These are phyloP conservation scores for Oryzias woworae DNA, from an alignment of 2,113 vertebrate genomes.

Conservation along the genomic window DNA sequence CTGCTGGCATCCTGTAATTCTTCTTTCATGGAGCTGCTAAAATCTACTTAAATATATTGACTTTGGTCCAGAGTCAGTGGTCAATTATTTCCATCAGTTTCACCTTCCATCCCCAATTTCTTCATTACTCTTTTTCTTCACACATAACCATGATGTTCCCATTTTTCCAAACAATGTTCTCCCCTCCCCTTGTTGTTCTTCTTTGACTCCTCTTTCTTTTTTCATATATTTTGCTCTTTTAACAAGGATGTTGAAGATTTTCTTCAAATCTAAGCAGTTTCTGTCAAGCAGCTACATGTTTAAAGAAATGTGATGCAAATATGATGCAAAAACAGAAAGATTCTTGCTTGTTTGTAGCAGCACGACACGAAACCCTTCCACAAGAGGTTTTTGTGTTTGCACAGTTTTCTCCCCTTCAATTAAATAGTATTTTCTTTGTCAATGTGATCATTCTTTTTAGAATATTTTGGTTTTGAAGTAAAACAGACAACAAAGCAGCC, in stretches of 20 bases:
- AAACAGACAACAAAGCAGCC: no score
- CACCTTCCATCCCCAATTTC: slow-evolving; percentile 31
- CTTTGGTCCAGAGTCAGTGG: slow-evolving; percentile 72
- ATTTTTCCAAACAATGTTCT: slow-evolving; percentile 22
- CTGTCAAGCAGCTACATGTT: no score
- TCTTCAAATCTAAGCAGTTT: no score
- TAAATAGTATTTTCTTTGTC: not conserved
- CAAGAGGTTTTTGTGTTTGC: not conserved
- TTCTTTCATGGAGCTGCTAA: slow-evolving; percentile 49
- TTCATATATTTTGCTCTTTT: not conserved
- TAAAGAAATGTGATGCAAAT: no score
- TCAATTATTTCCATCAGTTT: slow-evolving; percentile 65
- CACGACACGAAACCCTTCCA: not conserved
- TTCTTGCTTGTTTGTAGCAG: not conserved
- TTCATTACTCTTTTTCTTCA: slow-evolving; percentile 42
- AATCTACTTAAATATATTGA: slow-evolving; percentile 77
- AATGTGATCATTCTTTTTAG: not conserved
- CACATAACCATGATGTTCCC: slow-evolving; percentile 26
- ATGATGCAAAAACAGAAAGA: not conserved
- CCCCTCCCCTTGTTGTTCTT: slow-evolving; percentile 5
- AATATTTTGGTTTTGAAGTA: no score
- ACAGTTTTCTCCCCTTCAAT: not conserved
- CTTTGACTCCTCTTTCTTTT: not conserved
- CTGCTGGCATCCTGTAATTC: slow-evolving; percentile 52
- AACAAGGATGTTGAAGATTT: not conserved